Conservation (phyloP, 2,113 vertebrate genomes). For the Scopus umbretta region DNA sequence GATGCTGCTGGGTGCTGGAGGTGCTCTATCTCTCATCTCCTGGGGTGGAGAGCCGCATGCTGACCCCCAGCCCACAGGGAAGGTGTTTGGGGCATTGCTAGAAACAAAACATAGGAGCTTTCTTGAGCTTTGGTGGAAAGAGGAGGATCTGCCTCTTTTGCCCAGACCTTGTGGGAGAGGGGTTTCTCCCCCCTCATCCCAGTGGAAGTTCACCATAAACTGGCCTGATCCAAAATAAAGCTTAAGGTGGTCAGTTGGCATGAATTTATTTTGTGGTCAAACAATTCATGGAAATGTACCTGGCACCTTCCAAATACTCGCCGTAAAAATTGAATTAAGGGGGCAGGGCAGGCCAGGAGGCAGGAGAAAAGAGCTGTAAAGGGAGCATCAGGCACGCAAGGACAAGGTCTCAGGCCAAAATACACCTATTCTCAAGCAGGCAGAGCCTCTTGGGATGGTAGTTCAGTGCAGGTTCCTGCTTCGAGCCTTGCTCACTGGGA, state of each 20-base stretch:
- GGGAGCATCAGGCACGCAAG: fast-evolving
- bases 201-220: not conserved
- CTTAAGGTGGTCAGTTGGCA: not conserved
- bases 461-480: not conserved
- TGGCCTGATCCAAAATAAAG: not conserved
- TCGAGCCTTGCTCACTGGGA: not conserved
- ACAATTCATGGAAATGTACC: not conserved
- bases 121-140: not conserved
- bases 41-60: fast-evolving
- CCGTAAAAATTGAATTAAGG: not conserved
- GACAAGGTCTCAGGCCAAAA: not conserved
- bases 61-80: not conserved
- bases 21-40: fast-evolving
- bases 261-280: not conserved
- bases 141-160: not conserved
- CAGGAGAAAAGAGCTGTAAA: not conserved
- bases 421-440: not conserved
- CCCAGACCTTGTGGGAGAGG: not conserved
- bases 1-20: not conserved
- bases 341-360: not conserved
- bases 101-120: not conserved
- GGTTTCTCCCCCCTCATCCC: not conserved
- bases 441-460: not conserved
- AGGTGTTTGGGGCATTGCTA: not conserved
- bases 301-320: not conserved